Base-by-base conservation (phyloP, 2,797 vertebrate genomes). In the Oceanodroma leucorhoa region DNA sequence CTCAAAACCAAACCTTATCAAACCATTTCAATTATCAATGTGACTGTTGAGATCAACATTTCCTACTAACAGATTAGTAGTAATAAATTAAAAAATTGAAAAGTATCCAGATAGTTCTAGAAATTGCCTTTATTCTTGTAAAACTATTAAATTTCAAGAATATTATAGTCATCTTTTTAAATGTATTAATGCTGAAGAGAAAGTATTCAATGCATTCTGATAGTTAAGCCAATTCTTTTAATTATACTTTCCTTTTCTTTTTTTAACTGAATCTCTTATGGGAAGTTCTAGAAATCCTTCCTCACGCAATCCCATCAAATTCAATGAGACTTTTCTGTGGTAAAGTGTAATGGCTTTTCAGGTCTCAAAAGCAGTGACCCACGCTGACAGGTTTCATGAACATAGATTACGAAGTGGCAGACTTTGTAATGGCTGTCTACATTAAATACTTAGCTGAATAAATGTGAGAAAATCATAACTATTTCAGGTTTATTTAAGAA, bases 251-350 rank as follows among this genome's bases (percentile, higher is more conserved):
- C 5, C 8, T 48, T 54, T 32, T 32, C 8, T 75, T 70, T 69
- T 60, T 77, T 69, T 50, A 60, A 85, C 14, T 69, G 38, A 34
- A 15, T 46, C 32, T 76, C n/a, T 40, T 66, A 29, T 10, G 32
- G 14, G 20, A 87, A 70, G 17, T 83, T 73, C 15, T 73, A 73
- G 30, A 90, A 93, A 67, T 64, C 20, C 54, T 65, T 69, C 11
- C 34, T 55, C 0, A 0, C 18, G 53, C 9, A 61, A 22, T 41
- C 29, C 36, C 36, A 43, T 50, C 15, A n/a, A 51, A 66, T 60
- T 81, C 30, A 40, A 6, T 57, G 58, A n/a, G 17, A 55, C 30
- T 46, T 87, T 61, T 55, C 66, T 50, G 43, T 50, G n/a, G 14
- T 34, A 38, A 70, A 73, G 34, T 65, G 11, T 60, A 76, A 38